These are phyloP conservation scores for Amiota mariae DNA, from an alignment of 2,888 invertebrate genomes.

Conservation along the genomic window DNA sequence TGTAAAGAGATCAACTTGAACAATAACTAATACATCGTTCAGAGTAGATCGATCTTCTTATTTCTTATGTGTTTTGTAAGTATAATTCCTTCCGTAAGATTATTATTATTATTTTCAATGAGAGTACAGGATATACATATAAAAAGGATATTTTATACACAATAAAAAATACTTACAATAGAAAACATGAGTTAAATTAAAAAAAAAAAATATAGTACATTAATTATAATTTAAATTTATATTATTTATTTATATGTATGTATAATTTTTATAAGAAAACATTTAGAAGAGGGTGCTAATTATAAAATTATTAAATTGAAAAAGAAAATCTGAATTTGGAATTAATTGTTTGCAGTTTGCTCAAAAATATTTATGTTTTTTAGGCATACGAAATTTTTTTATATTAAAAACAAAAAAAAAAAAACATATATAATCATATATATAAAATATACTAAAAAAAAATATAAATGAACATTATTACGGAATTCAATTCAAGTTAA, in stretches of 20 bases:
- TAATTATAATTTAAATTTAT: not conserved
- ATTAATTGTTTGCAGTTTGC: conserved; percentile 9
- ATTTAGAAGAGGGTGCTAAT: conserved; percentile 21
- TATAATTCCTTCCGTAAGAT: too few species aligned
- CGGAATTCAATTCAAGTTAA: conserved; percentile 58
- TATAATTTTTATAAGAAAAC: not conserved
- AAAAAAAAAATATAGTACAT: conserved; percentile 1
- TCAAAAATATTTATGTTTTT: not conserved
- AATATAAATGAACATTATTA: conserved; percentile 33
- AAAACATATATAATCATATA: conserved; percentile 2
- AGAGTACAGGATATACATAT: not conserved
- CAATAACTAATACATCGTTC: too few species aligned
- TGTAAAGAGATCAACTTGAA: too few species aligned
- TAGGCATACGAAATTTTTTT: too few species aligned
- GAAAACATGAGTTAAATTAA: not conserved
- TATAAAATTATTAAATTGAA: conserved; percentile 9
- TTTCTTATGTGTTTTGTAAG: too few species aligned
- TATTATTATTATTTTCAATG: too few species aligned
- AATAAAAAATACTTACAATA: not conserved
- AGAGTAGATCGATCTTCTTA: too few species aligned
- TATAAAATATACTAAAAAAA: conserved; percentile 1
- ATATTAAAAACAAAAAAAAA: not conserved
- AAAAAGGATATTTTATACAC: not conserved
- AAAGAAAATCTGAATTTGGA: conserved; percentile 16
- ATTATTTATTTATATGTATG: not conserved